These are phyloP conservation scores for Peromyscus maniculatus DNA, from an alignment of 2,113 vertebrate species.

Conservation along the genomic window DNA sequence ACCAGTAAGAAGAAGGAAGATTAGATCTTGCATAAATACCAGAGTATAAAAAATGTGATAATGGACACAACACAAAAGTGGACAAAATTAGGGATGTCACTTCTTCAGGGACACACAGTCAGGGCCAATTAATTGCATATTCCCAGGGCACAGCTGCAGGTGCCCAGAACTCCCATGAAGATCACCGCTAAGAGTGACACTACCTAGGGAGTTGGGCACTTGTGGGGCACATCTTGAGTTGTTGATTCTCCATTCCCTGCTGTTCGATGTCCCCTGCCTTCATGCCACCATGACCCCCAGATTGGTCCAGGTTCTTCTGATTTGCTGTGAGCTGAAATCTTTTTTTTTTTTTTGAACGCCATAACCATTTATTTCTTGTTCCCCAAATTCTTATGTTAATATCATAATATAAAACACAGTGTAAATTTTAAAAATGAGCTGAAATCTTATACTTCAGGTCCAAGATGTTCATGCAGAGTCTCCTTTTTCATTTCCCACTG, in stretches of 20 bases:
- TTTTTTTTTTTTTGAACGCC: not conserved
- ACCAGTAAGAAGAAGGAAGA: not conserved
- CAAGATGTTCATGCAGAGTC: not conserved
- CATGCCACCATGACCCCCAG: not conserved
- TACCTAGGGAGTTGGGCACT: not conserved
- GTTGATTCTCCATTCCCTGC: not conserved
- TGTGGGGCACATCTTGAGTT: not conserved
- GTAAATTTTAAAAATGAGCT: too few species aligned
- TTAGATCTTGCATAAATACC: not conserved
- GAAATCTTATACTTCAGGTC: not conserved
- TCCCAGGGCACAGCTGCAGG: not conserved
- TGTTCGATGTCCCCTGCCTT: not conserved
- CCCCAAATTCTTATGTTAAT: too few species aligned
- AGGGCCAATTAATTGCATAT: accelerated
- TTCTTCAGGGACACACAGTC: not conserved
- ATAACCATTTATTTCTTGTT: too few species aligned
- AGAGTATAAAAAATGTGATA: not conserved
- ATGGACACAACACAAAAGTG: not conserved
- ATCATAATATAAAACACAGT: too few species aligned
- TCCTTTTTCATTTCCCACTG: not conserved
- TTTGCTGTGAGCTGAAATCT: not conserved
- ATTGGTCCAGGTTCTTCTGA: not conserved
- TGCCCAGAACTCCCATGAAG: too few species aligned
- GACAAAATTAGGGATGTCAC: not conserved
- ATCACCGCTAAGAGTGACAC: not conserved